These are phyloP conservation scores for Lochmaea crataegi DNA, from an alignment of 2,888 invertebrate genomes.

Conservation along the genomic window DNA sequence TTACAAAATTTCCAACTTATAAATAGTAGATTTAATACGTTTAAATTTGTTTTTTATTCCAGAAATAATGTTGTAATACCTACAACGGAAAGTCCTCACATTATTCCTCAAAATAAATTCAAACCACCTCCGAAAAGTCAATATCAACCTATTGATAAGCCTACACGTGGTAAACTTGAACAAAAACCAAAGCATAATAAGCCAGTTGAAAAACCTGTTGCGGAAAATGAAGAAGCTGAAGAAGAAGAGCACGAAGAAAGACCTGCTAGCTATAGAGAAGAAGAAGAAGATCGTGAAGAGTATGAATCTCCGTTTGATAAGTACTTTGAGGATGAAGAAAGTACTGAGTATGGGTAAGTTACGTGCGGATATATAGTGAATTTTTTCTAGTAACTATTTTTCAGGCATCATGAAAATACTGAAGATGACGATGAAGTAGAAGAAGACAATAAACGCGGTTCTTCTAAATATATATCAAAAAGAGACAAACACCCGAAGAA, in stretches of 20 bases:
- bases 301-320: constrained; percentile 37
- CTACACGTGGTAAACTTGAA: constrained; percentile 35
- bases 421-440: constrained; percentile 48
- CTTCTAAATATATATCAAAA: constrained; percentile 45
- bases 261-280: constrained; percentile 19
- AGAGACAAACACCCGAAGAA: constrained; percentile 40
- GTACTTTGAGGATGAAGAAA: constrained; percentile 46
- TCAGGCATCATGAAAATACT: constrained; percentile 40
- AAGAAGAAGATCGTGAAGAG: constrained; percentile 36
- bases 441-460: constrained; percentile 49
- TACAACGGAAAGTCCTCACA: constrained; percentile 10
- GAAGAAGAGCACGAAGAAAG: constrained; percentile 46
- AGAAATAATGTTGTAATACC: constrained; percentile 5
- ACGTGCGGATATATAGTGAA: not conserved
- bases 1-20: no score
- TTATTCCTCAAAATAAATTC: constrained; percentile 20
- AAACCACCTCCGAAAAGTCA: constrained; percentile 31
- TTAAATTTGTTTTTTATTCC: not conserved
- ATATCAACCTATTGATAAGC: constrained; percentile 33
- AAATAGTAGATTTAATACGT: no score
- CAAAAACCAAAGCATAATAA: constrained; percentile 25
- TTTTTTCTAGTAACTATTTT: constrained; percentile 8
- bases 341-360: constrained; percentile 8
- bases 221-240: constrained; percentile 39
- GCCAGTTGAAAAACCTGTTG: constrained; percentile 40